Percentiles rank a stretch among this genome's conserved stretches.
phyloP scores from a whole-genome alignment of 2,797 vertebrate genomes.

The Pangasius macronema region DNA sequence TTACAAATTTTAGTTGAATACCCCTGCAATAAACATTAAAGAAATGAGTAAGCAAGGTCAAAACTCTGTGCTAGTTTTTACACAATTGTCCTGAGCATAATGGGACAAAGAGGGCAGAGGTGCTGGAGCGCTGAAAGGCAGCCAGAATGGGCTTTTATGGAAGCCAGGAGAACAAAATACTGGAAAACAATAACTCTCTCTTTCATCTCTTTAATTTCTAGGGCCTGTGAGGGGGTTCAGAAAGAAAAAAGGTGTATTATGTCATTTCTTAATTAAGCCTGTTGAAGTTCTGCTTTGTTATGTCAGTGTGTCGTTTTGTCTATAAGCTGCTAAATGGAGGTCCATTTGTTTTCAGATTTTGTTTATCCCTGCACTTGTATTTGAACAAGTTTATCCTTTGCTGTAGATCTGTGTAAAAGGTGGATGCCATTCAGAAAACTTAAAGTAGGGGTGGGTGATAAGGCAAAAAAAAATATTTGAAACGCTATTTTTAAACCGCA shows the following conservation, averaged over 20 bases:
- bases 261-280: background rate
- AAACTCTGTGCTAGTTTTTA: background rate
- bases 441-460: background rate
- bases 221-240: background rate
- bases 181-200: background rate
- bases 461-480: background rate
- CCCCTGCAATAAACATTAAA: background rate
- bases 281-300: background rate
- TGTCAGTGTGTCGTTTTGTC: background rate
- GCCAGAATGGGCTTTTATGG: background rate
- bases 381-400: slow-evolving; percentile 10
- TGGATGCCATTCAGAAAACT: background rate
- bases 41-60: background rate
- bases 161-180: background rate
- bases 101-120: slow-evolving; percentile 1
- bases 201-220: background rate
- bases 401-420: background rate
- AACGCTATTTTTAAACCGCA: too few relatives aligned
- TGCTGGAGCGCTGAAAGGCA: background rate
- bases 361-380: background rate
- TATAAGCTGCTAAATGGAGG: background rate
- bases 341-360: background rate
- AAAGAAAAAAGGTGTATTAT: background rate
- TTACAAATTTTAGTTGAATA: background rate
- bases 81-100: background rate